Percentiles rank a stretch among this genome's conserved stretches.
Evolutionary conservation across 2,797 vertebrate species (phyloP).

Genomic region (Rhinogobio ventralis): DNA sequence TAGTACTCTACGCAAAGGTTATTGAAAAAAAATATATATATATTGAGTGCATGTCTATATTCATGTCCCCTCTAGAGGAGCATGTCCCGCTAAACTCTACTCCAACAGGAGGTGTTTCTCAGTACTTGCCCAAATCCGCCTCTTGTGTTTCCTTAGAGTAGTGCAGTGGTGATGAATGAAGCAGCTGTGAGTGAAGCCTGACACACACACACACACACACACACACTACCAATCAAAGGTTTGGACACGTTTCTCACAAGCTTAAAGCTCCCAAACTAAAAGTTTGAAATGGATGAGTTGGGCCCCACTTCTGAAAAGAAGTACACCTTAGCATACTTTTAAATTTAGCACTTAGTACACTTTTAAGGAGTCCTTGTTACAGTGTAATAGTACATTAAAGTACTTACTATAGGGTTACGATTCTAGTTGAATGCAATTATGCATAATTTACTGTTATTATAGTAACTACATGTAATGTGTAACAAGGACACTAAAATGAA

Average conservation of each 20-base stretch:
- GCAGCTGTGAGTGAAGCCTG: conserved; percentile 40
- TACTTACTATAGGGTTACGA: not conserved
- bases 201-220: conserved; percentile 31
- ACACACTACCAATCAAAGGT: not conserved
- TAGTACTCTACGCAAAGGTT: not conserved
- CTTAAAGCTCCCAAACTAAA: not conserved
- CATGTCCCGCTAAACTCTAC: conserved; percentile 42
- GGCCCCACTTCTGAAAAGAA: not conserved
- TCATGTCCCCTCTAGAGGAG: not conserved
- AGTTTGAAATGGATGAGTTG: not conserved
- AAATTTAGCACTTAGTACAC: not conserved
- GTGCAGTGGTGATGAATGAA: conserved; percentile 51
- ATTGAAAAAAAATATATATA: not conserved
- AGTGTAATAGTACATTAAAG: not conserved
- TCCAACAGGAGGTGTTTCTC: conserved; percentile 48
- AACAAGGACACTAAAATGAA: too few species aligned
- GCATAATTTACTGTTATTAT: not conserved
- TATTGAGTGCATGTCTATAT: not conserved
- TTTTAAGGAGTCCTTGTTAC: not conserved
- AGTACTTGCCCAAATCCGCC: conserved; percentile 59
- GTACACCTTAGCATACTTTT: not conserved
- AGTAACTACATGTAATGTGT: not conserved
- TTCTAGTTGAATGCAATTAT: not conserved
- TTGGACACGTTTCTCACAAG: not conserved
- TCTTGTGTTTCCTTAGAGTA: conserved; percentile 55